Base-by-base conservation (phyloP, 2,888 invertebrate species). In the Synergus laeviventris region DNA sequence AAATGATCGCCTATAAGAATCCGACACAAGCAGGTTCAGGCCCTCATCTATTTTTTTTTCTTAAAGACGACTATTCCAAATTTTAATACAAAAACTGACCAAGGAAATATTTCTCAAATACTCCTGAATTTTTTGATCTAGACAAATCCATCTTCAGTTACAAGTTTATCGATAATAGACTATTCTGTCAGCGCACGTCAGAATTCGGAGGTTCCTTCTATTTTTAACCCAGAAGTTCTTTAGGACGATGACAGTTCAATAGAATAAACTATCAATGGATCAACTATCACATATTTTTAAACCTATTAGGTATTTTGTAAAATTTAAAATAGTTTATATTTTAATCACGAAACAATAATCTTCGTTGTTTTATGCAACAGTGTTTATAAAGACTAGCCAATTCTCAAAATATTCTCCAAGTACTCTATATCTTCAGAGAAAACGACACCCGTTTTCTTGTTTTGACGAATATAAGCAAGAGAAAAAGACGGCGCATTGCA, bases 1-100 rank as follows among this genome's bases (percentile, higher is more conserved):
- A 85, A 87, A 86, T 83, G 84, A 86, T 84, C 85, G 79, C 81
- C 81, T 78, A 81, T 83, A 81, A 79, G 75, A 76, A 76, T 62
- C 75, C 60, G 60, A 49, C 49, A n/a, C n/a, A 11, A 56, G 56
- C 49, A 61, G 74, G 76, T 78, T 78, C 21, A 76, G 56, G 38
- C 70, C 42, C 11, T 56, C 70, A 75, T 74, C 21, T 18, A n/a
- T 61, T 12, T 38, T 64, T 73, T 75, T 59, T 76, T 79, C 76
- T 79, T 78, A 16, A 45, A 66, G 11, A 66, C 38, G 31, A 61
- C n/a, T n/a, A n/a, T 61, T n/a, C 31, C n/a, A 11, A 9, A 56
- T 56, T 56, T 56, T 1, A 56, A 12, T 7, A 11, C 21, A 21
- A 56, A 56, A 56, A 12, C 12, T 11, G 12, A 11, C 9, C 5